phyloP scores from a whole-genome alignment of 2,888 invertebrate genomes.

The Odontomyia ornata region DNA sequence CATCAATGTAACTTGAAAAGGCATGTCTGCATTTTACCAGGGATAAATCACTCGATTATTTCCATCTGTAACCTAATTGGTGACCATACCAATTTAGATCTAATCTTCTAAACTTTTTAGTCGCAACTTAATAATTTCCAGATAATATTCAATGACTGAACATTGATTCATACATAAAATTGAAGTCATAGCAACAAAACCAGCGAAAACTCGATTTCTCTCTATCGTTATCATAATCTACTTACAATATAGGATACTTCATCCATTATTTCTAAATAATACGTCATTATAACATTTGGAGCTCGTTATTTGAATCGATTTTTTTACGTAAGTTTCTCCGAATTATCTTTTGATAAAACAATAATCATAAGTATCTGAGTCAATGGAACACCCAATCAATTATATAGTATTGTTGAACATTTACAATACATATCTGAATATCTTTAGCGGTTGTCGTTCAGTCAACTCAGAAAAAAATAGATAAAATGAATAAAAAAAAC shows the following conservation, averaged over 20 bases:
- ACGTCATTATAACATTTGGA: constrained; percentile 5
- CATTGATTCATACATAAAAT: no score
- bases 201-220: background rate
- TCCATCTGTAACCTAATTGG: no score
- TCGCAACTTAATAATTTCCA: no score
- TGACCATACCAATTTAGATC: no score
- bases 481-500: no score
- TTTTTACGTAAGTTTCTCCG: background rate
- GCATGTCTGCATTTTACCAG: no score
- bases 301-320: background rate
- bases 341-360: background rate
- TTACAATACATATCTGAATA: background rate
- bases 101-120: no score
- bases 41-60: no score
- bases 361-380: background rate
- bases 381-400: constrained; percentile 11
- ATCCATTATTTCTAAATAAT: background rate
- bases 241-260: background rate
- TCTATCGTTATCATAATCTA: background rate
- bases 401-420: background rate
- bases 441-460: background rate
- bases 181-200: background rate
- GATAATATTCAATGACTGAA: no score
- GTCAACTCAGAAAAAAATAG: no score
- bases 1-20: no score